Evolutionary conservation across 2,113 vertebrate genomes (phyloP).

Genomic region (Bubo blakistoni): DNA sequence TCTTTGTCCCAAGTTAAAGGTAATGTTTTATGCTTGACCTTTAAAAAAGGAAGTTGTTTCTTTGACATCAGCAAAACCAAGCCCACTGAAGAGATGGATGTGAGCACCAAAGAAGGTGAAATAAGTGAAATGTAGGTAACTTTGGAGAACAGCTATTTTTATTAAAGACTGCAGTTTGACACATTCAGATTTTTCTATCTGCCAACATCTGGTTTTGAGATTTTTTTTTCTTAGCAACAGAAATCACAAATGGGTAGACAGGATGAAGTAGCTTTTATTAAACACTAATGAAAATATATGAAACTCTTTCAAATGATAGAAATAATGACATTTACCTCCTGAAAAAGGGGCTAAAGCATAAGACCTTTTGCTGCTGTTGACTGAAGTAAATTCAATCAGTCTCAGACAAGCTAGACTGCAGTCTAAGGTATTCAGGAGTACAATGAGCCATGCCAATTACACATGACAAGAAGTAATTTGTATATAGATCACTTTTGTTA

Average conservation of each 20-base stretch:
- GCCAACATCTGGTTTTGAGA: not conserved
- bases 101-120: not conserved
- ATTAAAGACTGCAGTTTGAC: not conserved
- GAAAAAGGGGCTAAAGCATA: not conserved
- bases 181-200: not conserved
- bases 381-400: not conserved
- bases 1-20: not conserved
- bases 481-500: not conserved
- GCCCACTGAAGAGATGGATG: not conserved
- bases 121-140: not conserved
- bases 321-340: not conserved
- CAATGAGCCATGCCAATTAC: not conserved
- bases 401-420: not conserved
- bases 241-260: not conserved
- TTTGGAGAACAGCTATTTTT: not conserved
- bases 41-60: not conserved
- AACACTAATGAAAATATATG: not conserved
- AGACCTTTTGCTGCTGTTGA: not conserved
- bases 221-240: not conserved
- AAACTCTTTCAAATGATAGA: not conserved
- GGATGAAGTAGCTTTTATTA: not conserved
- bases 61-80: not conserved
- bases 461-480: not conserved
- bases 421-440: not conserved
- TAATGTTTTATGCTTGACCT: not conserved